A percentile compares a stretch with the other conserved stretches of the same genome.
Conservation (phyloP, 2,113 vertebrate genomes). For the Alaudala cheleensis region DNA sequence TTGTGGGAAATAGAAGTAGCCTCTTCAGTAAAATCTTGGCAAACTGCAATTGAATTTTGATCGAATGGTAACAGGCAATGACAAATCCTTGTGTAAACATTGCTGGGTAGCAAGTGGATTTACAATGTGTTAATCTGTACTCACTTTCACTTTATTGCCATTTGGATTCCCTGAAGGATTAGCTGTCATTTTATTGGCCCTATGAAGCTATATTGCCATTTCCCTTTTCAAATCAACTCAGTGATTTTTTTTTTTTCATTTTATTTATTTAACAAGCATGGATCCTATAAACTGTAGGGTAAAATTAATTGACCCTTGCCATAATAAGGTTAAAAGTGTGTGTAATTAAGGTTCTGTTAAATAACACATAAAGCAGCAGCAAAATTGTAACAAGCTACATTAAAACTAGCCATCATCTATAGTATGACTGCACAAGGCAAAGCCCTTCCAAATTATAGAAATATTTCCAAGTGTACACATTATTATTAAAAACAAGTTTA, state of each 20-base stretch:
- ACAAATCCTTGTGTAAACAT: constrained; percentile 82
- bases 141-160: constrained; percentile 92
- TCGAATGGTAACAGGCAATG: constrained; percentile 78
- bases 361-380: neutral
- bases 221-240: constrained; percentile 62
- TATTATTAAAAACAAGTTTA: neutral
- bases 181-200: constrained; percentile 89
- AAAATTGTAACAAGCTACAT: neutral
- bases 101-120: constrained; percentile 83
- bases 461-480: neutral
- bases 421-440: neutral
- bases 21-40: constrained; percentile 73
- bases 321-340: constrained; percentile 16
- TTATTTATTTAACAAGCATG: constrained; percentile 65
- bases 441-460: neutral
- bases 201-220: constrained; percentile 82
- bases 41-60: constrained; percentile 82
- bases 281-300: constrained; percentile 13
- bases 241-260: constrained; percentile 1
- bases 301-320: constrained; percentile 58
- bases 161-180: constrained; percentile 90
- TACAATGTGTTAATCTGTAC: constrained; percentile 85
- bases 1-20: constrained; percentile 65
- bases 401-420: neutral
- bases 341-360: constrained; percentile 46